Percentiles rank a stretch among this genome's conserved stretches.
These are phyloP conservation scores for Luperina nickerlii DNA, from an alignment of 2,888 invertebrate species.

Conservation along the genomic window DNA sequence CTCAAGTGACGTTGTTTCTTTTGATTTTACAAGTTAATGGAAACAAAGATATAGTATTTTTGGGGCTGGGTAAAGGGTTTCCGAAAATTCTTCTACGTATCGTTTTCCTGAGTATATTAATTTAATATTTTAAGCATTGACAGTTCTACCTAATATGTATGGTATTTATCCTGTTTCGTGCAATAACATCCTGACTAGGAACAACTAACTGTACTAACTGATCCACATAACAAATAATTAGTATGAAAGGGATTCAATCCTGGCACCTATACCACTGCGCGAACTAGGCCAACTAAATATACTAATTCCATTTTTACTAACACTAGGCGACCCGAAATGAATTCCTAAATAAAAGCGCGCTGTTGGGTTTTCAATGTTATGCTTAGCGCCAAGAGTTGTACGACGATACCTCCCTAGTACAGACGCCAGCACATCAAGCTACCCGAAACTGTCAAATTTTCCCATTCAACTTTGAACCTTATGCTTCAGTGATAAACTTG, in stretches of 20 bases:
- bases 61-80: not conserved
- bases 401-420: too few relatives aligned
- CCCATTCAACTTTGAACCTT: too few relatives aligned
- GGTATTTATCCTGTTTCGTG: not conserved
- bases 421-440: too few relatives aligned
- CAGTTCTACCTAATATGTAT: not conserved
- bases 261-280: too few relatives aligned
- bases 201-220: not conserved
- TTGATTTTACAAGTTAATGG: not conserved
- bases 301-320: not conserved
- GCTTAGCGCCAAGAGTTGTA: not conserved
- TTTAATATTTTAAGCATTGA: not conserved
- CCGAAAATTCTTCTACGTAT: not conserved
- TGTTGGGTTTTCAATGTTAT: too few relatives aligned
- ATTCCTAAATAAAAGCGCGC: not conserved
- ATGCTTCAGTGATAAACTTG: too few relatives aligned
- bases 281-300: not conserved
- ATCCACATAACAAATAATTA: too few relatives aligned
- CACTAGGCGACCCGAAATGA: not conserved
- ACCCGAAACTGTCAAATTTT: too few relatives aligned
- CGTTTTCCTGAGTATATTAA: not conserved
- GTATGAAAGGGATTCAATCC: not conserved
- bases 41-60: not conserved
- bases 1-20: not conserved
- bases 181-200: not conserved